These are phyloP conservation scores for Potamarius usumacintae DNA, from an alignment of 2,113 vertebrate genomes.

Conservation along the genomic window DNA sequence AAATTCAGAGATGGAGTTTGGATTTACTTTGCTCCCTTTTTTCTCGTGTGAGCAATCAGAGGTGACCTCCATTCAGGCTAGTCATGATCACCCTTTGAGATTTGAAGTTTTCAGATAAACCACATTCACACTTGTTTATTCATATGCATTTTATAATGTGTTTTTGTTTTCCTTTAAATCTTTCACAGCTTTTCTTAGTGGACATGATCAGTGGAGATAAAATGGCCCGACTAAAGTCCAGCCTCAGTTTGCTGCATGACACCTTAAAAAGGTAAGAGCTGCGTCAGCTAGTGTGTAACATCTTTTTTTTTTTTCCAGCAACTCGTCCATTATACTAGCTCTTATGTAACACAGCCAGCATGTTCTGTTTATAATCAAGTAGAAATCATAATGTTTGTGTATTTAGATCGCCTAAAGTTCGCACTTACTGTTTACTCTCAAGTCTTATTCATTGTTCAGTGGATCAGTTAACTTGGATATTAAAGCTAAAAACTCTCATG, in stretches of 20 bases:
- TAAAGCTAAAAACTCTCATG: not conserved
- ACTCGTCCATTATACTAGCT: not conserved
- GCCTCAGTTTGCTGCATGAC: conserved; percentile 75
- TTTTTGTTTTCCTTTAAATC: conserved; percentile 36
- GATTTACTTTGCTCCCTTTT: conserved; percentile 2
- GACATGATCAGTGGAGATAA: conserved; percentile 79
- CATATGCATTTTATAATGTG: not conserved
- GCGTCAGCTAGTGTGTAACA: not conserved
- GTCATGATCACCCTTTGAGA: conserved; percentile 2
- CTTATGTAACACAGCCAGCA: not conserved
- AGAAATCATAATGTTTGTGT: not conserved
- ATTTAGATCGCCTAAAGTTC: not conserved
- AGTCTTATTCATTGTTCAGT: not conserved
- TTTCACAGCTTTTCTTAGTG: conserved; percentile 73
- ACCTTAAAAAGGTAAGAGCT: conserved; percentile 78
- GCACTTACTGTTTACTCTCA: not conserved
- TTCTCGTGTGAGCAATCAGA: not conserved
- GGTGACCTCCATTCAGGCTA: not conserved
- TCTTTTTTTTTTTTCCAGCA: not conserved
- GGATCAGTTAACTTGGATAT: not conserved
- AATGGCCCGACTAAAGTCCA: conserved; percentile 78
- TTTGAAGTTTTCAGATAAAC: conserved; percentile 45
- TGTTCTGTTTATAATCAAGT: not conserved
- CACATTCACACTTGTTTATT: conserved; percentile 19
- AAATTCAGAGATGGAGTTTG: not conserved